phyloP scores from a whole-genome alignment of 2,113 vertebrate genomes.

The Aptenodytes forsteri region DNA sequence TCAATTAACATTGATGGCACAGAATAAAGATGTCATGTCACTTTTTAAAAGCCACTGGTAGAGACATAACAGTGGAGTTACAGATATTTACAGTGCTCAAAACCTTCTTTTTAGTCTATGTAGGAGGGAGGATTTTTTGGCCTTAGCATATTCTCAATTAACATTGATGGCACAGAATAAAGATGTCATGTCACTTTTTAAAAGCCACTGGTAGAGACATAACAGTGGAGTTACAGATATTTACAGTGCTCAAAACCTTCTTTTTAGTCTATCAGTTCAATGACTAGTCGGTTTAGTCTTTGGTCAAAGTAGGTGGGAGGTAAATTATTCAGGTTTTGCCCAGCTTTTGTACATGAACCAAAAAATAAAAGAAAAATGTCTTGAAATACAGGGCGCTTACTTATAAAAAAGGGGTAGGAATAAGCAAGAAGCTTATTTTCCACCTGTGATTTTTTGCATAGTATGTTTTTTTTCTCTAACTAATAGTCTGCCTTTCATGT shows the following conservation, averaged over 20 bases:
- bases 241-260: neutral
- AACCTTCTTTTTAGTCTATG: neutral
- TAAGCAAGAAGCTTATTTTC: neutral
- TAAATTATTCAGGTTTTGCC: neutral
- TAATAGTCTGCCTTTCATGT: neutral
- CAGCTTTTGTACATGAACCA: neutral
- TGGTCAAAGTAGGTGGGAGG: neutral
- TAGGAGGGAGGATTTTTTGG: neutral
- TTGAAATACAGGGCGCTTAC: neutral
- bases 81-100: neutral
- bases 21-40: neutral
- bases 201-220: neutral
- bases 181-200: neutral
- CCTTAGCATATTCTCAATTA: neutral
- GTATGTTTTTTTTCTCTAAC: neutral
- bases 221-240: neutral
- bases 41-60: neutral
- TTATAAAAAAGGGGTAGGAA: neutral
- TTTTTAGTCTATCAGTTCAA: neutral
- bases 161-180: neutral
- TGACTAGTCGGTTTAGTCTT: neutral
- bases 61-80: neutral
- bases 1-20: neutral
- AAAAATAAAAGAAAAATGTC: neutral
- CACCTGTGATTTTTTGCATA: neutral